Percentiles rank a stretch among this genome's conserved stretches.
Evolutionary conservation across 1,140 invertebrate genomes (phyloP).

Genomic region (Steinernema feltiae): DNA sequence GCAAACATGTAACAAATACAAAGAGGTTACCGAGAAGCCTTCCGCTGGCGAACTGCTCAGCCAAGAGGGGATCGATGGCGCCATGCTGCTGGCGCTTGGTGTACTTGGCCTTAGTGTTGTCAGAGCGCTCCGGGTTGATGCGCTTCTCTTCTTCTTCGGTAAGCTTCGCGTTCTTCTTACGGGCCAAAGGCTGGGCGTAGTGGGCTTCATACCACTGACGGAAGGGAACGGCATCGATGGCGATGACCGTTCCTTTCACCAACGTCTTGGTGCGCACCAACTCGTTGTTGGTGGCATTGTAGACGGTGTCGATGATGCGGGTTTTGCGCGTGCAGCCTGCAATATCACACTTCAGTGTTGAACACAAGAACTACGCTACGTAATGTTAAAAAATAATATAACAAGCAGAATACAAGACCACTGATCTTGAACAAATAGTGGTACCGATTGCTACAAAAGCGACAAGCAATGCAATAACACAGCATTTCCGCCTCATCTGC

Average conservation of each 20-base stretch:
- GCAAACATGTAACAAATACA: constrained; percentile 2
- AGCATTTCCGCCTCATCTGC: background rate
- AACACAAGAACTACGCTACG: background rate
- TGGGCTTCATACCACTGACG: constrained; percentile 97
- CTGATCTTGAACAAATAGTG: too few relatives aligned
- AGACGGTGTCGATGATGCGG: constrained; percentile 97
- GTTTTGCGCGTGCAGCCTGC: constrained; percentile 78
- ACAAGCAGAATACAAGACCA: too few relatives aligned
- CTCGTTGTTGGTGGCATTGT: constrained; percentile 90
- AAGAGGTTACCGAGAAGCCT: constrained; percentile 74
- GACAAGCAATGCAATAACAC: too few relatives aligned
- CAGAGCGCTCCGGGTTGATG: constrained; percentile 81
- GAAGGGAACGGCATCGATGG: constrained; percentile 95
- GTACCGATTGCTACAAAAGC: too few relatives aligned
- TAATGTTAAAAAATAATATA: too few relatives aligned
- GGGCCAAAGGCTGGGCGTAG: constrained; percentile 84
- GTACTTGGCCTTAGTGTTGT: constrained; percentile 87
- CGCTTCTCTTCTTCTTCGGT: constrained; percentile 87
- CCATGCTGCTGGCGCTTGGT: constrained; percentile 80
- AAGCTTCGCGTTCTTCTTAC: constrained; percentile 91
- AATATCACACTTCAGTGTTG: constrained; percentile 27
- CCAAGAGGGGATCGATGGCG: constrained; percentile 82
- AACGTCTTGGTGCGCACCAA: constrained; percentile 97
- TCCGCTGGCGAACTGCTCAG: constrained; percentile 93
- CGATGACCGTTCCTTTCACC: constrained; percentile 94